Conservation (phyloP, 2,797 vertebrate species). For the Cichlasoma orientale region DNA sequence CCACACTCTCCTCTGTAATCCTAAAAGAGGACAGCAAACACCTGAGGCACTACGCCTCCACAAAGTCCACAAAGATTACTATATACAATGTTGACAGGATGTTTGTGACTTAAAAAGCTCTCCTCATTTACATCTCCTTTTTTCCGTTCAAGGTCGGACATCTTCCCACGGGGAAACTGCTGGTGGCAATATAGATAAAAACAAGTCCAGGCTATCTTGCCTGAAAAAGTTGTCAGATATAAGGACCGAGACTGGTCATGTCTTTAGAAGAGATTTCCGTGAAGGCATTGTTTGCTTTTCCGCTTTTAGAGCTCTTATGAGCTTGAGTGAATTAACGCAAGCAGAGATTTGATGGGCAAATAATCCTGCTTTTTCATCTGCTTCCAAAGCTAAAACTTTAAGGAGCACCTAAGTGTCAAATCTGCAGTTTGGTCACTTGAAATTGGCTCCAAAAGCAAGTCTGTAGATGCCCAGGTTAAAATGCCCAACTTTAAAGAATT, state of each 20-base stretch:
- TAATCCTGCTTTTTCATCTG: not conserved
- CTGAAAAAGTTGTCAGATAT: conserved; percentile 29
- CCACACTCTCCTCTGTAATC: conserved; percentile 54
- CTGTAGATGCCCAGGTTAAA: not conserved
- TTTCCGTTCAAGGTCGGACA: conserved; percentile 54
- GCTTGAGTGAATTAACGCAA: conserved; percentile 31
- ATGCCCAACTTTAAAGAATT: not conserved
- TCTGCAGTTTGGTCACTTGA: not conserved
- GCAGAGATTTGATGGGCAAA: conserved; percentile 5
- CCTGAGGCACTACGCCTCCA: conserved; percentile 54
- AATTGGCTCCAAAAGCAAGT: not conserved
- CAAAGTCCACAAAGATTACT: conserved; percentile 46
- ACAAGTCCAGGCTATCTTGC: conserved; percentile 11
- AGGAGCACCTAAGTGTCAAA: no score
- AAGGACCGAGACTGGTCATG: not conserved
- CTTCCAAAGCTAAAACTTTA: no score
- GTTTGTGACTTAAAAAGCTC: conserved; percentile 38
- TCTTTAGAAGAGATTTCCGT: conserved; percentile 10
- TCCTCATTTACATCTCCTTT: conserved; percentile 56
- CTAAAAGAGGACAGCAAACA: conserved; percentile 67
- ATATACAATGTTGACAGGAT: conserved; percentile 30
- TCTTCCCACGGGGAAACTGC: conserved; percentile 22
- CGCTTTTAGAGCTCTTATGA: conserved; percentile 7
- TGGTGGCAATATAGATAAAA: conserved; percentile 24
- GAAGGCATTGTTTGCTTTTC: conserved; percentile 22